Evolutionary conservation across 2,797 vertebrate genomes (phyloP).

Genomic region (Phataginus tetradactyla): DNA sequence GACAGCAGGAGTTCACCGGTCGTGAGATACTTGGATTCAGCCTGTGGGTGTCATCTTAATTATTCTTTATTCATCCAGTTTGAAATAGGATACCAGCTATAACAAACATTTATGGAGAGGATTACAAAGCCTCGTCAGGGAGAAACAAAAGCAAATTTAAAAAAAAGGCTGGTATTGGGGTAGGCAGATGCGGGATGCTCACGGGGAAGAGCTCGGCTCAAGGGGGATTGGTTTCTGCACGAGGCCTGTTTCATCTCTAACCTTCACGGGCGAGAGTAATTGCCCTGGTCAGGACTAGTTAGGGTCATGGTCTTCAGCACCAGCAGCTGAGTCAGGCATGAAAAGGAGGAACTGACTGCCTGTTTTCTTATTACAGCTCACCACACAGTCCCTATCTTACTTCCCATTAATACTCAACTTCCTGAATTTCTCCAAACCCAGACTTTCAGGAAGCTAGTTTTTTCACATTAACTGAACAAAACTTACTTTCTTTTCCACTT

Average conservation of each 20-base stretch:
- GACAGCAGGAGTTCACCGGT: not conserved
- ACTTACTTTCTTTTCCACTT: not conserved
- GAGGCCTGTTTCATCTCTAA: not conserved
- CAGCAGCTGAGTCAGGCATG: not conserved
- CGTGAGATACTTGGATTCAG: not conserved
- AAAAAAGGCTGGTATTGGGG: not conserved
- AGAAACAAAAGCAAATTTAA: not conserved
- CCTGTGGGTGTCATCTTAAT: not conserved
- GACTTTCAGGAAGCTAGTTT: not conserved
- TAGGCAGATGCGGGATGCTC: not conserved
- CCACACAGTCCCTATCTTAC: not conserved
- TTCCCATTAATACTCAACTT: constrained; percentile 46
- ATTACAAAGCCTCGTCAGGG: not conserved
- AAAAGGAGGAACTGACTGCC: not conserved
- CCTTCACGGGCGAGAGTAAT: not conserved
- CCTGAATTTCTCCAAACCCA: constrained; percentile 35
- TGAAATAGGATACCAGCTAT: not conserved
- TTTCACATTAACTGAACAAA: not conserved
- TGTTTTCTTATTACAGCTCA: not conserved
- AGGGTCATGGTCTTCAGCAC: not conserved
- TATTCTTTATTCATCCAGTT: not conserved
- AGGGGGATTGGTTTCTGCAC: not conserved
- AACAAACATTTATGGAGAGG: not conserved
- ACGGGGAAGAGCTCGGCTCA: not conserved
- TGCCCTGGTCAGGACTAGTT: not conserved